Evolutionary conservation across 1,140 invertebrate species (phyloP).

Genomic region (Brachionus rotundiformis): DNA sequence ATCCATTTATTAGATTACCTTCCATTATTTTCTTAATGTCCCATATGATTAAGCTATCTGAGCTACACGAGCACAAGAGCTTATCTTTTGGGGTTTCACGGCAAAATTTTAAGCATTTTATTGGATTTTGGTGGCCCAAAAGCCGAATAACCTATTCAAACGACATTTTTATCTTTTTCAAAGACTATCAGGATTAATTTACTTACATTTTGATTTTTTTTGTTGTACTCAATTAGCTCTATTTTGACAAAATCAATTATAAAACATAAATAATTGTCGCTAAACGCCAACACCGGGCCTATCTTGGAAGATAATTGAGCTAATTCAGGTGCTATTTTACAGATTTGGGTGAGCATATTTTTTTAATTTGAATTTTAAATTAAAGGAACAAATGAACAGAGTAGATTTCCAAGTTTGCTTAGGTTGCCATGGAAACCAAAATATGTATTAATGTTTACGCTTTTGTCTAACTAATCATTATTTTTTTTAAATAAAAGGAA

Average conservation of each 20-base stretch:
- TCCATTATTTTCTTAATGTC: neutral
- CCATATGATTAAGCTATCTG: neutral
- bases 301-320: neutral
- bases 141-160: neutral
- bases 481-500: too few relatives aligned
- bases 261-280: neutral
- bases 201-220: conserved; percentile 33
- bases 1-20: neutral
- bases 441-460: neutral
- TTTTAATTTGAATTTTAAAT: neutral
- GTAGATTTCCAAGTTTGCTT: neutral
- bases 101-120: conserved; percentile 11
- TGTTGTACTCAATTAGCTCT: conserved; percentile 27
- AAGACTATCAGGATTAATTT: too few relatives aligned
- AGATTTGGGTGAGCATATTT: conserved; percentile 13
- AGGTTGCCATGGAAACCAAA: neutral
- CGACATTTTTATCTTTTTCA: too few relatives aligned
- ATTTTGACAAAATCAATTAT: conserved; percentile 19
- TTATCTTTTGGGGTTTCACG: neutral
- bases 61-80: conserved; percentile 12
- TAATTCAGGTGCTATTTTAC: neutral
- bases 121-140: neutral
- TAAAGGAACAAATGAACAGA: neutral
- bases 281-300: neutral
- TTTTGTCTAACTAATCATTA: neutral